A percentile compares a stretch with the other conserved stretches of the same genome.
These are phyloP conservation scores for Laticauda colubrina DNA, from an alignment of 2,113 vertebrate species.

Conservation along the genomic window DNA sequence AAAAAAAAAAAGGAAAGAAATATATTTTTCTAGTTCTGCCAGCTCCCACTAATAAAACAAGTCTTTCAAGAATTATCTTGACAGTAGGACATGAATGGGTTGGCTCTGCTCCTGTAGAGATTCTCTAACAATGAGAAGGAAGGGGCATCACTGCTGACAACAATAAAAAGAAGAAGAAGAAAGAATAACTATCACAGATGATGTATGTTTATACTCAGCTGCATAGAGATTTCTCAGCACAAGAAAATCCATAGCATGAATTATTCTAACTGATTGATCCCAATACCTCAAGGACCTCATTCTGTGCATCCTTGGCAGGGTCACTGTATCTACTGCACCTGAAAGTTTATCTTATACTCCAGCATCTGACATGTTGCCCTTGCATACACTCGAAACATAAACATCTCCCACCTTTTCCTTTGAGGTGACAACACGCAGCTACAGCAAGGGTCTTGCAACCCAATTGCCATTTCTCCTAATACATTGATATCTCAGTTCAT, in stretches of 20 bases:
- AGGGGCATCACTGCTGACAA: neutral
- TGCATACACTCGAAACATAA: conserved; percentile 30
- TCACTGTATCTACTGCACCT: conserved; percentile 30
- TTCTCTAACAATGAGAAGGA: conserved; percentile 45
- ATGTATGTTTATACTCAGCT: conserved; percentile 56
- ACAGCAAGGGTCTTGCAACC: neutral
- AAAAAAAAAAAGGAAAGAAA: conserved; percentile 38
- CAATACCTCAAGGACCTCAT: conserved; percentile 43
- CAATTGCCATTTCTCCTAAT: neutral
- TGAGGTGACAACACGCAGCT: neutral
- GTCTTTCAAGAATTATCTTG: conserved; percentile 56
- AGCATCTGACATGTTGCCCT: conserved; percentile 37
- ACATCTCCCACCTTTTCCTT: neutral
- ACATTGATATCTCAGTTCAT: neutral
- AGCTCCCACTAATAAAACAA: conserved; percentile 50
- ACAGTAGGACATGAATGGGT: conserved; percentile 39
- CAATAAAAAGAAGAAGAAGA: neutral
- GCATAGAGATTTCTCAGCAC: conserved; percentile 55
- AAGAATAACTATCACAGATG: conserved; percentile 29
- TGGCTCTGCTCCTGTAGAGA: conserved; percentile 28
- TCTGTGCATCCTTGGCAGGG: conserved; percentile 33
- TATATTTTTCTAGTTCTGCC: conserved; percentile 36
- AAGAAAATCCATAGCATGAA: conserved; percentile 65
- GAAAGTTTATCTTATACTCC: conserved; percentile 2
- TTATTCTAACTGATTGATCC: conserved; percentile 67